Evolutionary conservation across 64 coral and sea anemone genomes (phyloP), one percentile per base, ranked within the genome.

Genomic region (Porites australiensis): DNA sequence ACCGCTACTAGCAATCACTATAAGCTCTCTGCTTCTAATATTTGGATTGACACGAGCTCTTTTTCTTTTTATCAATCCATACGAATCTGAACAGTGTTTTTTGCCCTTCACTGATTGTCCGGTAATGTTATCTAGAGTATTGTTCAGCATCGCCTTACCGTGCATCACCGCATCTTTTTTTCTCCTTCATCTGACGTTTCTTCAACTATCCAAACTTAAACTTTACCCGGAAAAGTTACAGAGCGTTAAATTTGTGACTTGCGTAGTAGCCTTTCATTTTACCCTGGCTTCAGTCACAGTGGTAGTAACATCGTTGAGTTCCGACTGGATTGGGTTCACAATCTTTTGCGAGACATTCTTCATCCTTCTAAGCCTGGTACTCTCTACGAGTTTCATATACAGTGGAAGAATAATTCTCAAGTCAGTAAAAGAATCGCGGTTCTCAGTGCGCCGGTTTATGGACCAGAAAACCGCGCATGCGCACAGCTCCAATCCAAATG

Each of bases 61-160:
- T 37, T 97, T 94, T 57, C 83, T 97, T n/a, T 97, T 97, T 16
- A 97, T 97, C 74, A 97, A 97, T 70, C 95, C 95, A 5, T 97
- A 97, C 48, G 95, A 97, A 74, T 91, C 95, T 3, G 43, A 88
- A 49, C 91, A 97, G 75, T 97, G 95, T 70, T 74, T 90, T 48
- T 51, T 97, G 52, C 45, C 90, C 27, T 37, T 37, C 0, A 51
- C 82, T 9, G 18, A n/a, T 8, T 97, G 95, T 58, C 92, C 95
- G 16, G 12, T 88, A 48, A 77, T 97, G 77, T 50, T 97, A 3
- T 82, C 95, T 47, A 97, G 95, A 49, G 13, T 79, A 69, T 81
- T 97, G 11, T 97, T 91, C 11, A 92, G 92, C 15, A 47, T 97
- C 65, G 95, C 88, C 53, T 59, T 94, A 7, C 95, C 95, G 11